Evolutionary conservation across 2,797 vertebrate genomes (phyloP), one percentile per base, ranked within the genome.

Genomic region (Myotis pilosus): DNA sequence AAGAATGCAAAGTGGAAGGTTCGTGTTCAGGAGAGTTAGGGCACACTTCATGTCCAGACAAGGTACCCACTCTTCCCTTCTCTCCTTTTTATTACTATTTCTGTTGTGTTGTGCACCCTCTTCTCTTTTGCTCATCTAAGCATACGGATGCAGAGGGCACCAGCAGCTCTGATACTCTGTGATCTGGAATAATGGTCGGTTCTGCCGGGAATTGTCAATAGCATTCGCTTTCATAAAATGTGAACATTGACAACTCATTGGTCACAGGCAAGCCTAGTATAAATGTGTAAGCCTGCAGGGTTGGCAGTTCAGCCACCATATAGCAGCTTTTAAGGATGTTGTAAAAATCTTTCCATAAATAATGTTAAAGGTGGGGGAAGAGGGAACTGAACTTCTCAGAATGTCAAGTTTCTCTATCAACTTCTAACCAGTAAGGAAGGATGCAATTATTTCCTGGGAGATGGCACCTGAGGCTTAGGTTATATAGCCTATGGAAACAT

Each of bases 281-380:
- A 94, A 94, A 96, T 60, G 72, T 83, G 82, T 91, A 44, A 20
- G 28, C 88, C 78, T 78, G 69, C 57, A 83, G 64, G 83, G 95
- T 87, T 92, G 86, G 85, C 91, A 92, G 89, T 33, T 81, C 53
- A 82, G 75, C 87, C 91, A 93, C 75, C 60, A 66, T 22, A 11
- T 69, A 86, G 76, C 36, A 78, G 13, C 78, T 92, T 5, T 1
- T 83, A 95, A 95, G 86, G 82, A 87, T 94, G 64, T 8, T 94
- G 60, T 96, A 96, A 96, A 97, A 93, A 71, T 78, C 72, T 91
- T 97, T 97, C 87, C 89, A 76, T 97, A 93, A 75, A 19, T 89
- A 92, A 92, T 78, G 41, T 71, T 51, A 66, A 38, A 28, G 69
- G 83, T 13, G 5, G 41, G 53, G 8, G 8, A 9, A 2, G 12